Conservation (phyloP, 2,888 invertebrate species). For the Marronus borbonicus region DNA sequence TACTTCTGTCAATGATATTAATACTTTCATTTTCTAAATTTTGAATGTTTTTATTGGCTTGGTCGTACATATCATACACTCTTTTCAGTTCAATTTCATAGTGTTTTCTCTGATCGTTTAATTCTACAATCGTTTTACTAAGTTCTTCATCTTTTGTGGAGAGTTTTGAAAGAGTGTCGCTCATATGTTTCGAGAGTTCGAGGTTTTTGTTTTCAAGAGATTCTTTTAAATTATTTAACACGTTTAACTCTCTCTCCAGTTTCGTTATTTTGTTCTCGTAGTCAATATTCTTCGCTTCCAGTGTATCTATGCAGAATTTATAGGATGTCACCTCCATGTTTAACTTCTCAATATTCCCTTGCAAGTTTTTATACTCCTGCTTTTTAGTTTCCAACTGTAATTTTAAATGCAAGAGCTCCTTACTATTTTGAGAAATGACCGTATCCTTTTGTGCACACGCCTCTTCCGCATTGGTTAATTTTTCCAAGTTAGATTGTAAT, state of each 20-base stretch:
- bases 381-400: conserved; percentile 52
- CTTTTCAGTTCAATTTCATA: conserved; percentile 47
- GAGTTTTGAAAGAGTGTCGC: conserved; percentile 52
- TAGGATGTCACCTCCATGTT: conserved; percentile 32
- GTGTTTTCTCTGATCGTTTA: conserved; percentile 46
- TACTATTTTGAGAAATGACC: conserved; percentile 48
- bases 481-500: conserved; percentile 38
- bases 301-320: conserved; percentile 50
- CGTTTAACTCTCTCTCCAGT: conserved; percentile 53
- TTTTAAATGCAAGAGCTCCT: conserved; percentile 51
- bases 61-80: conserved; percentile 45
- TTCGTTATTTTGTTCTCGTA: conserved; percentile 54
- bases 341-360: conserved; percentile 45
- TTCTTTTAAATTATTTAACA: conserved; percentile 52
- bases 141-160: conserved; percentile 54
- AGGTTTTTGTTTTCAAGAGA: conserved; percentile 50
- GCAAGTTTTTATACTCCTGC: conserved; percentile 42
- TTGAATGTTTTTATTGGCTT: conserved; percentile 54
- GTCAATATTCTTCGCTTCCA: conserved; percentile 47
- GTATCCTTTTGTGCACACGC: conserved; percentile 50
- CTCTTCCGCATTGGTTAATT: conserved; percentile 44
- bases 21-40: conserved; percentile 50
- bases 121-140: conserved; percentile 44
- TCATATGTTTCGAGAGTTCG: conserved; percentile 54
- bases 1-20: conserved; percentile 40